Evolutionary conservation across 1,140 invertebrate genomes (phyloP), one percentile per base, ranked within the genome.

Genomic region (Trissolcus basalis): DNA sequence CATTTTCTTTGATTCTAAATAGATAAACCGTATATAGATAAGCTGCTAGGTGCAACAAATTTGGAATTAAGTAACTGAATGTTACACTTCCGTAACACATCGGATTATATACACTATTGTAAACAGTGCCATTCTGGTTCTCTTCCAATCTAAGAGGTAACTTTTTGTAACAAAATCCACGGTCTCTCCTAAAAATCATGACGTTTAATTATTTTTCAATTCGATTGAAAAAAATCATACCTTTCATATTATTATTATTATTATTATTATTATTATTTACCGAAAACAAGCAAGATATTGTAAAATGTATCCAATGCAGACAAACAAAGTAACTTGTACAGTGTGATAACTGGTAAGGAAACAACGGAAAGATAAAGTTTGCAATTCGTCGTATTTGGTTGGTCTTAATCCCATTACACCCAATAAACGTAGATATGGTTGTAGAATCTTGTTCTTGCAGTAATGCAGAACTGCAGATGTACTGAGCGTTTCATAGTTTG

Each of bases 1-100:
- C 95, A 82, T 95, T 95, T 84, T 96, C 94, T 47, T 93, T 92
- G 59, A 95, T 90, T 74, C 95, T 89, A 83, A 96, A 96, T 44
- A 96, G 89, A 76, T 93, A 91, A 53, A 96, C 87, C 0, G 94
- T 93, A 61, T 95, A 94, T 0, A 95, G 71, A 78, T 94, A 96
- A 0, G 93, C 94, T 16, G 91, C 56, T 53, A 96, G 90, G 86
- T 96, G 94, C 7, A 97, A 86, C 67, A 92, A 71, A 87, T 92
- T 94, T 10, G 96, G 95, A 36, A 96, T 90, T 8, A 96, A 89
- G 79, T 95, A 96, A 16, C 92, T 94, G 68, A 95, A 95, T 1
- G 92, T 80, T 7, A 93, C 76, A 78, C 92, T 93, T 51, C 93
- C 92, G 68, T 92, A 90, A 81, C 93, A 94, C 39, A 91, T 90